Evolutionary conservation across 2,113 vertebrate species (phyloP), one percentile per base, ranked within the genome.

Genomic region (Megaleporinus macrocephalus): DNA sequence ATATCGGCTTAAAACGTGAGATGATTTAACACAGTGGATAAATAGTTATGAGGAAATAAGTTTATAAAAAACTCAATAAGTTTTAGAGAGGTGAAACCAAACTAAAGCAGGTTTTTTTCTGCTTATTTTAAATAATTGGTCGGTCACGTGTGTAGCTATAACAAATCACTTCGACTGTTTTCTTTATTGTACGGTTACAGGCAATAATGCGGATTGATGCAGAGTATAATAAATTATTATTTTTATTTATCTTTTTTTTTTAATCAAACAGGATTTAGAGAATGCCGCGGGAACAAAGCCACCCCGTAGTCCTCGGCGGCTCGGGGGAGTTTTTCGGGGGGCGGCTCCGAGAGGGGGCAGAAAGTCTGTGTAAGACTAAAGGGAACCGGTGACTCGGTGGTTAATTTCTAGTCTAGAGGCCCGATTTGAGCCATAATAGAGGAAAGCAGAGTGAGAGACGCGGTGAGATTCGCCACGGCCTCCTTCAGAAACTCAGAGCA

Each of bases 401-500:
- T 49, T 59, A 61, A 80, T 66, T 83, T 57, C 74, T n/a, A 76
- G 83, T 89, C 24, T 84, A 71, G 80, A 87, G 71, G 63, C 76
- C 75, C 65, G 77, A 84, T 55, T 84, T 68, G 71, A 76, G 82
- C 49, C 83, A 61, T 81, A 76, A 79, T 84, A 83, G 84, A 83
- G 78, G 84, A 82, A 86, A 80, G 76, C 61, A 73, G 82, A 86
- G 86, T 83, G 75, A 86, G 87, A 86, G 83, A 29, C 81, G 79
- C 88, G 88, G 26, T 84, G 86, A 88, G 89, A 93, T 86, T 88
- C 87, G 89, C 87, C 86, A 80, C 87, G 88, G 22, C 87, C 85
- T 91, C 88, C 80, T 89, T 86, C 87, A 89, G 84, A 86, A 92
- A 93, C 91, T 93, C 92, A 92, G 91, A 93, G 91, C 92, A 93